phyloP scores from a whole-genome alignment of 1,140 invertebrate species.

The Chlorops oryzae region DNA sequence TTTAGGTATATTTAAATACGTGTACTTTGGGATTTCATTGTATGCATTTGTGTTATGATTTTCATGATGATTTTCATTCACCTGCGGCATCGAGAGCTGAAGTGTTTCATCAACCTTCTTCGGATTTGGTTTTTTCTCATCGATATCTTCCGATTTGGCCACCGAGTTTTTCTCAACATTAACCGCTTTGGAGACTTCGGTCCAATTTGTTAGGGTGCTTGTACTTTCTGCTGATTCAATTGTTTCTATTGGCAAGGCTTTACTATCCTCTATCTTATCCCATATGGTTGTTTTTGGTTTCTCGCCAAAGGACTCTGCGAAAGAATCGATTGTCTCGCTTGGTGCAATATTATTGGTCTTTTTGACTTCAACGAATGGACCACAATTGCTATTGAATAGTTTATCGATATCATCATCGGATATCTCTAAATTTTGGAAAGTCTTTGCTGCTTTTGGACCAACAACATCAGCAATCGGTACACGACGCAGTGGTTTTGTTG shows the following conservation, averaged over 20 bases:
- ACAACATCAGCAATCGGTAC: constrained; percentile 53
- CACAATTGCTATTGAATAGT: constrained; percentile 41
- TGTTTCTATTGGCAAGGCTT: background rate
- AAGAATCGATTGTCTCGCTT: no score
- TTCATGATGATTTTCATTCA: background rate
- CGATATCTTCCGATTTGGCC: background rate
- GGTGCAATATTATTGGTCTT: constrained; percentile 6
- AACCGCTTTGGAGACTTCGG: no score
- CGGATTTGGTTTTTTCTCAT: background rate
- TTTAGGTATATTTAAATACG: no score
- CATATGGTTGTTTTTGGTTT: no score
- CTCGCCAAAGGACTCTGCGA: no score
- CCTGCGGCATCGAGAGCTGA: background rate
- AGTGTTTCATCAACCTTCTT: background rate
- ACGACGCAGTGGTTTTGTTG: constrained; percentile 55
- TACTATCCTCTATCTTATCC: no score
- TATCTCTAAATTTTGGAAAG: constrained; percentile 28
- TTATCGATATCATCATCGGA: constrained; percentile 43
- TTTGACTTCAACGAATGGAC: constrained; percentile 31
- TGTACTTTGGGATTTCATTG: background rate
- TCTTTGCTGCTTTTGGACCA: constrained; percentile 27
- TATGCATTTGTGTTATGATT: background rate
- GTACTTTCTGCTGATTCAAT: background rate
- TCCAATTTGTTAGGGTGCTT: background rate
- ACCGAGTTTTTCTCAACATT: no score